A percentile compares a stretch with the other conserved stretches of the same genome.
Evolutionary conservation across 2,888 invertebrate species (phyloP).

Genomic region (Micropterix aruncella): DNA sequence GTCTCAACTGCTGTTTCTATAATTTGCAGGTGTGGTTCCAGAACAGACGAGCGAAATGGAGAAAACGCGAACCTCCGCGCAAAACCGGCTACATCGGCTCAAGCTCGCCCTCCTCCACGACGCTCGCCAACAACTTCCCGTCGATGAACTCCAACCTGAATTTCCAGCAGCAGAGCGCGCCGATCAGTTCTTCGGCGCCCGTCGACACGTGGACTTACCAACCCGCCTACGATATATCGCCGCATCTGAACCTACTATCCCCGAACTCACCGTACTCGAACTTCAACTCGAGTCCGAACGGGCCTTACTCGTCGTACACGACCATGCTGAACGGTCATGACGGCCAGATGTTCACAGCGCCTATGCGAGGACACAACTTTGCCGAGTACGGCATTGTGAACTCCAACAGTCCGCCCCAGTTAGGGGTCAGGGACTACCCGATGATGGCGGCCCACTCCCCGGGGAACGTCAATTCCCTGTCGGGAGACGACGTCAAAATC

Average conservation of each 20-base stretch:
- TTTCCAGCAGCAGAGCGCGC: constrained; percentile 44
- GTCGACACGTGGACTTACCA: constrained; percentile 73
- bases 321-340: constrained; percentile 61
- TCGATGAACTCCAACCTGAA: constrained; percentile 29
- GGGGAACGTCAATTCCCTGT: constrained; percentile 17
- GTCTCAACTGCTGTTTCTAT: too few relatives aligned
- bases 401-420: constrained; percentile 46
- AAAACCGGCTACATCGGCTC: constrained; percentile 71
- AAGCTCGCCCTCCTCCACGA: constrained; percentile 52
- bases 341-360: constrained; percentile 50
- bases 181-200: constrained; percentile 42
- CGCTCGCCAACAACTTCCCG: constrained; percentile 47
- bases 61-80: constrained; percentile 84
- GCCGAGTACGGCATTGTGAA: constrained; percentile 36
- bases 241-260: constrained; percentile 60
- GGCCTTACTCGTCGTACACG: constrained; percentile 47
- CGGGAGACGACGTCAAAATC: constrained; percentile 21
- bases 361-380: constrained; percentile 44
- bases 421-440: constrained; percentile 48
- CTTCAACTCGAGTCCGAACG: constrained; percentile 43
- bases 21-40: constrained; percentile 62
- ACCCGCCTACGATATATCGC: constrained; percentile 61
- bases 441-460: constrained; percentile 51
- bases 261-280: constrained; percentile 52
- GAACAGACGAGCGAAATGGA: constrained; percentile 87